Evolutionary conservation across 2,113 vertebrate genomes (phyloP), one percentile per base, ranked within the genome.

Genomic region (Ciconia boyciana): DNA sequence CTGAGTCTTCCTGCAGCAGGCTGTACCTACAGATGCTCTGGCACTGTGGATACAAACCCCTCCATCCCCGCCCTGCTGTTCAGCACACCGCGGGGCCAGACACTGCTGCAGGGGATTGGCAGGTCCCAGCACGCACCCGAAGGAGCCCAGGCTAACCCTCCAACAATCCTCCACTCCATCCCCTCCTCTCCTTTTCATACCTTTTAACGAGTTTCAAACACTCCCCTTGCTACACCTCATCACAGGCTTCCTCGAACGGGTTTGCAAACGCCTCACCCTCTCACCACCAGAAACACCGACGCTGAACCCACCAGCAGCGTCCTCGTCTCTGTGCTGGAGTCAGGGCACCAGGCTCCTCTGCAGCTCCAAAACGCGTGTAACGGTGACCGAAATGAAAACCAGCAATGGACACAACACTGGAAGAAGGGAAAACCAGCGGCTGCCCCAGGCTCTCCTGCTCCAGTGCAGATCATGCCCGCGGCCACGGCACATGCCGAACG

Each of bases 401-500:
- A 34, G 55, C 0, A 9, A 48, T 2, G 20, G 68, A 57, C 5
- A 3, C 51, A 32, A 49, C 13, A 5, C 68, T 32, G 46, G 54
- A 14, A 46, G 20, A 36, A 44, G 20, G 32, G 32, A 44, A 61
- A 43, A 58, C 29, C 51, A 66, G 43, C 0, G 0, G 28, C 60
- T 75, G 49, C 70, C n/a, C 15, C 51, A 41, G 43, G 28, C 14
- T 48, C 41, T 12, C 5, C 3, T 17, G 34, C 28, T 55, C 70
- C 7, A 2, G 41, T 1, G 13, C 41, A 22, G 34, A 17, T 28
- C 2, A 1, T 26, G 82, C 39, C 66, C 8, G 4, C 2, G 4
- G 54, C n/a, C 66, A 51, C 3, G 14, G 49, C 58, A 55, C 41
- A 55, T 41, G 16, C 28, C 7, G 3, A 32, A 20, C 3, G 2